Percentiles rank a stretch among this genome's conserved stretches.
Evolutionary conservation across 2,113 vertebrate genomes (phyloP).

Genomic region (Lampris incognitus): DNA sequence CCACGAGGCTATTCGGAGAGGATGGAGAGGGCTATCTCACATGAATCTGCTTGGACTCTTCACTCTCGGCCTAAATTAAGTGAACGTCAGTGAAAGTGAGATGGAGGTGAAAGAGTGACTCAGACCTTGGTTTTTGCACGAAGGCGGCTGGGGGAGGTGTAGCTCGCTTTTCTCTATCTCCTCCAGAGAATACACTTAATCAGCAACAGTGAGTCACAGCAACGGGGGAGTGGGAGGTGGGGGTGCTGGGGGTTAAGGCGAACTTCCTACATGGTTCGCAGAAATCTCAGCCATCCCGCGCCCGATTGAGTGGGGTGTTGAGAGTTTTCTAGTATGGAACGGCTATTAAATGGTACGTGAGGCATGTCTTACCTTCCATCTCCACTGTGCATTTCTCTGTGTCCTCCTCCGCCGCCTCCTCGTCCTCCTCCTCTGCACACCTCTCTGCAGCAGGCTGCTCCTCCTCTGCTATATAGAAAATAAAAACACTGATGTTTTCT

Average conservation of each 20-base stretch:
- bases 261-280: constrained; percentile 12
- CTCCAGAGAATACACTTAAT: constrained; percentile 48
- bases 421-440: constrained; percentile 20
- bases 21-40: constrained; percentile 63
- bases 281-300: constrained; percentile 4
- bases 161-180: constrained; percentile 26
- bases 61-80: constrained; percentile 72
- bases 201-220: constrained; percentile 21
- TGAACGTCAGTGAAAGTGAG: constrained; percentile 76
- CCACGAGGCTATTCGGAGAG: constrained; percentile 58
- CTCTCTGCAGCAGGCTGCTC: constrained; percentile 37
- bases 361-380: constrained; percentile 65
- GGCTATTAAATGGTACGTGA: constrained; percentile 7
- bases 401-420: constrained; percentile 11
- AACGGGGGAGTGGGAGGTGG: constrained; percentile 8
- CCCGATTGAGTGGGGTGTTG: too few relatives aligned
- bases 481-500: neutral
- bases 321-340: neutral
- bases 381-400: constrained; percentile 45
- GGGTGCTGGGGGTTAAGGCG: constrained; percentile 32
- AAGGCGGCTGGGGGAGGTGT: constrained; percentile 9
- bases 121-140: constrained; percentile 59
- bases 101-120: constrained; percentile 60
- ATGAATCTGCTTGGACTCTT: constrained; percentile 63
- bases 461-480: constrained; percentile 50